A percentile compares a stretch with the other conserved stretches of the same genome.
These are phyloP conservation scores for Cyprinodon tularosa DNA, from an alignment of 2,113 vertebrate species.

Conservation along the genomic window DNA sequence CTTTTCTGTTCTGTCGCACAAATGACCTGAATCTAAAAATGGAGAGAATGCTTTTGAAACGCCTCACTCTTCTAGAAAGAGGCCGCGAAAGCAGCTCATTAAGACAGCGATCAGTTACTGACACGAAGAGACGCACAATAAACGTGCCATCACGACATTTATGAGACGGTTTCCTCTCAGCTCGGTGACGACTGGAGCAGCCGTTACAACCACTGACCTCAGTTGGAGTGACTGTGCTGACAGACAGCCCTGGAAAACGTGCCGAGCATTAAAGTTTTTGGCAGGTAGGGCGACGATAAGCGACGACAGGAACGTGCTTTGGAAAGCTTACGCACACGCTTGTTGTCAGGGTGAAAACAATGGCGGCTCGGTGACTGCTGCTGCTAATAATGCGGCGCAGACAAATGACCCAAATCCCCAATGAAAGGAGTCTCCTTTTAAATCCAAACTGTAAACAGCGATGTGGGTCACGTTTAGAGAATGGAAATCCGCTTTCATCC, in stretches of 20 bases:
- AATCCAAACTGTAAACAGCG: not conserved
- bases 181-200: not conserved
- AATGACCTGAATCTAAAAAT: not conserved
- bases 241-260: not conserved
- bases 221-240: conserved; percentile 6
- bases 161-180: not conserved
- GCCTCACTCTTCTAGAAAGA: not conserved
- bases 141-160: conserved; percentile 19
- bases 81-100: conserved; percentile 1
- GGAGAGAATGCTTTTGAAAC: not conserved
- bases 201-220: conserved; percentile 23
- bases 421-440: not conserved
- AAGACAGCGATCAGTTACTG: conserved; percentile 8
- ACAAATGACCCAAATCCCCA: conserved; percentile 24
- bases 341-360: not conserved
- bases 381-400: not conserved
- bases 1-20: not conserved
- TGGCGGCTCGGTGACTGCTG: not conserved
- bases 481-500: not conserved
- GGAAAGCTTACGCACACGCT: not conserved
- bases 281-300: not conserved
- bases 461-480: not conserved
- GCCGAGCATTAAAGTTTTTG: not conserved
- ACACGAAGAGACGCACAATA: not conserved
- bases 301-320: not conserved